Conservation (phyloP, 2,888 invertebrate species). For the Lithophane socia region DNA sequence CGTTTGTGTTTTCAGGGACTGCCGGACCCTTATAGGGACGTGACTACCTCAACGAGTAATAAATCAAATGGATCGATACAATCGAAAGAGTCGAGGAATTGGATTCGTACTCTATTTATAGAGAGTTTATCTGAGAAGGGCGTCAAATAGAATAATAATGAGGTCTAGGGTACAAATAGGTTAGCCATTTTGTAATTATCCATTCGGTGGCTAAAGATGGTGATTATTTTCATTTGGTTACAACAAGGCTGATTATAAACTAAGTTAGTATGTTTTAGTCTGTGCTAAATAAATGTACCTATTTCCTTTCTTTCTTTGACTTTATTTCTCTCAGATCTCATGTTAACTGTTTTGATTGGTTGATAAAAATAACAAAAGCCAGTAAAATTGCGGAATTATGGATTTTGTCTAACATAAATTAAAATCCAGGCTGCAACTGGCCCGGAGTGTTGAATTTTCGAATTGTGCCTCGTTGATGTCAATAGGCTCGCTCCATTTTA, state of each 20-base stretch:
- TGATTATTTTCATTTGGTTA: background rate
- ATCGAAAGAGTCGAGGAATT: constrained; percentile 44
- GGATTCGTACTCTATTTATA: constrained; percentile 49
- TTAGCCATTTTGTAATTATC: background rate
- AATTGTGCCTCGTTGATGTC: too few species aligned
- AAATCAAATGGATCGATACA: constrained; percentile 56
- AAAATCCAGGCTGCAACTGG: too few species aligned
- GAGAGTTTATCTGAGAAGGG: constrained; percentile 27
- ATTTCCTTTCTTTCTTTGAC: too few species aligned
- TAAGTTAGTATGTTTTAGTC: too few species aligned
- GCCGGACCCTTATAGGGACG: constrained; percentile 41
- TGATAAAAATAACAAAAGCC: too few species aligned
- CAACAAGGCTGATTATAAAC: too few species aligned
- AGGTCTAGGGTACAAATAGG: constrained; percentile 2
- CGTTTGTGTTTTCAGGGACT: constrained; percentile 36
- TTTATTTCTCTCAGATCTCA: background rate
- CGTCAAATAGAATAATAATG: constrained; percentile 39
- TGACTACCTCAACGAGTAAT: constrained; percentile 40
- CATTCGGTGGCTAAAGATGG: background rate
- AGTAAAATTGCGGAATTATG: background rate
- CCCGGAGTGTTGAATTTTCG: too few species aligned
- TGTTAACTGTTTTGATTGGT: background rate
- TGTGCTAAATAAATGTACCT: too few species aligned
- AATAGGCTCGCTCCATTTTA: too few species aligned
- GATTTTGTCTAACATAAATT: background rate